Evolutionary conservation across 2,888 invertebrate genomes (phyloP).

Genomic region (Sarcophaga caerulescens): DNA sequence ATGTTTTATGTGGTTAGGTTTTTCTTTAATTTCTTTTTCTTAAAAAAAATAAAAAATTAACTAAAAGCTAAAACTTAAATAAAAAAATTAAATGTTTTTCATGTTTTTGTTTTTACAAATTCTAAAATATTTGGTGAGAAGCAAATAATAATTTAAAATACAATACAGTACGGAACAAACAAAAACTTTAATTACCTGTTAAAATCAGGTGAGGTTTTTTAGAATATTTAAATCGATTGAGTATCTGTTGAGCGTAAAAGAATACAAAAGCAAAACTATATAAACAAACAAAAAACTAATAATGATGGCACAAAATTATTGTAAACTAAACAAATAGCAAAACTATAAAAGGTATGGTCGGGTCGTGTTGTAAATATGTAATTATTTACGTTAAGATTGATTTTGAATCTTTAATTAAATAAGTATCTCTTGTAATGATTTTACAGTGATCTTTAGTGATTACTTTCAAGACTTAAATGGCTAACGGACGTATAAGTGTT

Average conservation of each 20-base stretch:
- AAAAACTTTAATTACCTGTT: constrained; percentile 27
- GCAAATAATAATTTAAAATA: constrained; percentile 33
- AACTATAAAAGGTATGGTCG: no score
- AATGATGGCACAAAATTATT: constrained; percentile 57
- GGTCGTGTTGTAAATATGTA: not conserved
- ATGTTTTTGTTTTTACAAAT: constrained; percentile 29
- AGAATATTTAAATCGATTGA: constrained; percentile 15
- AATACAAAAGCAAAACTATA: not conserved
- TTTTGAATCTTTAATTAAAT: constrained; percentile 29
- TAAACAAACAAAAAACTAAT: no score
- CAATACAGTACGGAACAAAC: constrained; percentile 1
- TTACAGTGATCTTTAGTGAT: constrained; percentile 8
- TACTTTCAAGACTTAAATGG: constrained; percentile 67
- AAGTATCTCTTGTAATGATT: not conserved
- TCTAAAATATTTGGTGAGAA: constrained; percentile 59
- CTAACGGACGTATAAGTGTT: constrained; percentile 74
- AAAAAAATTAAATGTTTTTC: not conserved
- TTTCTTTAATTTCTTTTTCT: constrained; percentile 22
- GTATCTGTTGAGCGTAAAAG: constrained; percentile 40
- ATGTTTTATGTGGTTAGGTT: constrained; percentile 22
- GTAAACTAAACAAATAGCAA: no score
- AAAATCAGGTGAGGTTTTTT: not conserved
- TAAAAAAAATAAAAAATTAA: constrained; percentile 12
- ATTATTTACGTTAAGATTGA: constrained; percentile 23
- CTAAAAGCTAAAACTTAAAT: constrained; percentile 47